Evolutionary conservation across 2,797 vertebrate genomes (phyloP).

Genomic region (Aphelocoma californica): DNA sequence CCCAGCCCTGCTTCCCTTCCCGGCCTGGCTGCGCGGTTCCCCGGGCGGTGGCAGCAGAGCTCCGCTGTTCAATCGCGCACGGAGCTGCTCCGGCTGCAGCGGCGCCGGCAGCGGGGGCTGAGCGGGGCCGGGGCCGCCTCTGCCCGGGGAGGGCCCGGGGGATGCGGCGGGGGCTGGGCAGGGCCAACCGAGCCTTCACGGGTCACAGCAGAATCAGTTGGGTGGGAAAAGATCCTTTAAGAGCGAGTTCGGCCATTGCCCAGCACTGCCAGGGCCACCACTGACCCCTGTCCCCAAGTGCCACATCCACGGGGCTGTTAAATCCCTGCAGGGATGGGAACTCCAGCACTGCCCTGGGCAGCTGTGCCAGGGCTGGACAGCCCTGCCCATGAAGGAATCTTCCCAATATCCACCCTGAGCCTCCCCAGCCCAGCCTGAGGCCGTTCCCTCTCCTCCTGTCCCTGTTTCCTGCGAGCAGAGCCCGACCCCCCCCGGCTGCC

Average conservation of each 20-base stretch:
- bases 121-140: background rate
- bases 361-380: accelerated
- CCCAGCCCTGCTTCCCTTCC: background rate
- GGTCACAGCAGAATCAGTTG: background rate
- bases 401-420: accelerated
- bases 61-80: background rate
- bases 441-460: background rate
- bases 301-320: accelerated
- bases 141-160: background rate
- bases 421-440: background rate
- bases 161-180: background rate
- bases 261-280: background rate
- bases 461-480: background rate
- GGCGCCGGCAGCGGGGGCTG: background rate
- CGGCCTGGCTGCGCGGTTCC: background rate
- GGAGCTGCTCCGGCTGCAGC: background rate
- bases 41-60: constrained; percentile 54
- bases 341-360: background rate
- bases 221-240: background rate
- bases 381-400: accelerated
- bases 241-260: background rate
- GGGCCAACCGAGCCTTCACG: background rate
- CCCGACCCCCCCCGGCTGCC: background rate
- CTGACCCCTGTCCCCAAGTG: background rate
- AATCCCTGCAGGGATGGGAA: background rate